phyloP scores from a whole-genome alignment of 2,888 invertebrate species.

The Dicyrtoma fusca region DNA sequence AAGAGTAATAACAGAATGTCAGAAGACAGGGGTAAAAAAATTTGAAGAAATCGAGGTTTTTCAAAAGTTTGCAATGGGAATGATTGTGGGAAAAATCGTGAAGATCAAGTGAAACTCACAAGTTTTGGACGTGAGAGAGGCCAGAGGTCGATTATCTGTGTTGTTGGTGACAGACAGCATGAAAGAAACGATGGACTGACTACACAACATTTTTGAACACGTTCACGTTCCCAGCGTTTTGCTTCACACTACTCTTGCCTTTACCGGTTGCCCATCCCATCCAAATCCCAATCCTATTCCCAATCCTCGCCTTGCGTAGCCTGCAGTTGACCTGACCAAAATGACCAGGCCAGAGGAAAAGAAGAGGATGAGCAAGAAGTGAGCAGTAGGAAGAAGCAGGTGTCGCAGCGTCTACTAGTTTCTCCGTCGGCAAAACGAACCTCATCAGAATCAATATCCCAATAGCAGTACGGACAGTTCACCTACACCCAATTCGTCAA shows the following conservation, averaged over 20 bases:
- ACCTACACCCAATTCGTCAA: background rate
- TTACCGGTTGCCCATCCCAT: conserved; percentile 27
- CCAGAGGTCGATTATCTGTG: conserved; percentile 44
- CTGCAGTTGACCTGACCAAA: conserved; percentile 25
- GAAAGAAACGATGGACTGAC: background rate
- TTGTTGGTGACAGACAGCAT: conserved; percentile 25
- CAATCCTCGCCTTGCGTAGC: background rate
- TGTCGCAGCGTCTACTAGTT: conserved; percentile 27
- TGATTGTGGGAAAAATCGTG: background rate
- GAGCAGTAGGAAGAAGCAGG: conserved; percentile 22
- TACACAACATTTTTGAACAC: too few species aligned
- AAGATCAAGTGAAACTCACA: conserved; percentile 30
- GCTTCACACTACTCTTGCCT: too few species aligned
- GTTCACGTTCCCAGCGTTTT: background rate
- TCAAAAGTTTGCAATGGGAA: conserved; percentile 11
- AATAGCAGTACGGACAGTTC: too few species aligned
- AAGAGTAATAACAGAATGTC: background rate
- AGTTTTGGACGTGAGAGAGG: conserved; percentile 50
- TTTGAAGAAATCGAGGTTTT: conserved; percentile 7
- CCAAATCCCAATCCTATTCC: too few species aligned
- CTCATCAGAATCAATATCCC: background rate
- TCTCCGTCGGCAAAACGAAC: conserved; percentile 1
- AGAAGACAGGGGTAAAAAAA: background rate
- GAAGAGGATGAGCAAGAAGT: background rate
- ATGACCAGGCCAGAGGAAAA: conserved; percentile 13